Evolutionary conservation across 64 coral and sea anemone genomes (phyloP), one percentile per base, ranked within the genome.

Genomic region (Montipora capricornis): DNA sequence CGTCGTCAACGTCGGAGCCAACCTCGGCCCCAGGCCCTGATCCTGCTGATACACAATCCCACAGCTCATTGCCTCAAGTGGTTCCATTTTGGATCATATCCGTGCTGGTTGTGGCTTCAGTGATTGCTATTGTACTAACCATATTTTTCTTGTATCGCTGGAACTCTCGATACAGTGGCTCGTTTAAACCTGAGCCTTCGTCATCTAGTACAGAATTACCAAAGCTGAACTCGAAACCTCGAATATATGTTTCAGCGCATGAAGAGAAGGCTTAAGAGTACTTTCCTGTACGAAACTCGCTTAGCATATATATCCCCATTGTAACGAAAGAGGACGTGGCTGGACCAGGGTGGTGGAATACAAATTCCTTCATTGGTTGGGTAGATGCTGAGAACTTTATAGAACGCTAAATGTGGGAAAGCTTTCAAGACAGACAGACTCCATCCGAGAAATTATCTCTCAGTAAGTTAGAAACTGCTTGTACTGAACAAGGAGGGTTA

Each of bases 91-190:
- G 92, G 92, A 44, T 93, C 6, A 93, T 93, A 17, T 71, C 84
- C 11, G 50, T 88, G 14, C 26, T 78, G 11, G 92, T 93, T 17
- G 62, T 93, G 8, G 84, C 57, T n/a, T 75, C 92, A 0, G 92
- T 67, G 2, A 66, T 88, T 44, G 76, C 92, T 46, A 93, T 93
- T 45, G 46, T 80, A 22, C 48, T 93, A 8, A 93, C 92, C 29
- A 29, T 93, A 37, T 88, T 88, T 57, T 84, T 93, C 51, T 77
- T 93, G 24, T 93, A 93, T 73, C 82, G 92, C 48, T 93, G 92
- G 92, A 93, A 93, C 76, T 71, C 92, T 47, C 74, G 92, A 11
- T 93, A 93, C 62, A 93, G 84, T 20, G 92, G 92, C 5, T 93
- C 92, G 16, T 93, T 93, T 80, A 93, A 87, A 44, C 85, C 92